phyloP scores from a whole-genome alignment of 2,113 vertebrate genomes.

The Lophochroa leadbeateri region DNA sequence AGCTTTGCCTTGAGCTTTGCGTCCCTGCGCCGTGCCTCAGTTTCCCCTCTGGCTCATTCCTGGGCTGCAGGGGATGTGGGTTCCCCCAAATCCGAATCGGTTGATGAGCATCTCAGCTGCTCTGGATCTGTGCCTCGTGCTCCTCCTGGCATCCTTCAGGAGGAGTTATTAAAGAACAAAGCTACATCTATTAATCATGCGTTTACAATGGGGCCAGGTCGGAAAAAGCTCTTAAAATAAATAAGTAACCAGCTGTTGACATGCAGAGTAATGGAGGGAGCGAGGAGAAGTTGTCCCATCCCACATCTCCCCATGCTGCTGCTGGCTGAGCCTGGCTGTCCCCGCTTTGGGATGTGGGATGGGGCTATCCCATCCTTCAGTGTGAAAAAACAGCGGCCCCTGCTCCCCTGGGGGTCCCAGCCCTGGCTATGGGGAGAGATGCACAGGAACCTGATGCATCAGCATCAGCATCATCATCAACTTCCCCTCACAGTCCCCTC shows the following conservation, averaged over 20 bases:
- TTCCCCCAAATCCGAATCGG: rapidly evolving
- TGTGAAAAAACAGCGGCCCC: not conserved
- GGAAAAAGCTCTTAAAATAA: not conserved
- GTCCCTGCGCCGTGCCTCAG: rapidly evolving
- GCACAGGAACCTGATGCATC: not conserved
- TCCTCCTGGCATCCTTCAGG: not conserved
- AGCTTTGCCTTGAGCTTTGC: not conserved
- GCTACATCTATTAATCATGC: not conserved
- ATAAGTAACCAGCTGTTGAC: not conserved
- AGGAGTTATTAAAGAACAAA: not conserved
- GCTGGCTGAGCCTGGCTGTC: not conserved
- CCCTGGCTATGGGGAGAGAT: not conserved
- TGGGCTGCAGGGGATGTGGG: not conserved
- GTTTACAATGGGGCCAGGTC: not conserved
- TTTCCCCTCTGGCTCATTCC: not conserved
- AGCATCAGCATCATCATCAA: no score
- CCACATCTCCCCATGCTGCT: rapidly evolving
- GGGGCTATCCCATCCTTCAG: not conserved
- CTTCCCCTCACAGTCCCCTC: rapidly evolving
- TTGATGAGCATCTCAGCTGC: not conserved
- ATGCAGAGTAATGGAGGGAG: not conserved
- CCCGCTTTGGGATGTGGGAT: not conserved
- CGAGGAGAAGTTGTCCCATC: not conserved
- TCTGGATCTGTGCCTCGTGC: not conserved
- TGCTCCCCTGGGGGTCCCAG: no score